phyloP scores from a whole-genome alignment of 2,113 vertebrate genomes.

The Greenwoodochromis staneri region DNA sequence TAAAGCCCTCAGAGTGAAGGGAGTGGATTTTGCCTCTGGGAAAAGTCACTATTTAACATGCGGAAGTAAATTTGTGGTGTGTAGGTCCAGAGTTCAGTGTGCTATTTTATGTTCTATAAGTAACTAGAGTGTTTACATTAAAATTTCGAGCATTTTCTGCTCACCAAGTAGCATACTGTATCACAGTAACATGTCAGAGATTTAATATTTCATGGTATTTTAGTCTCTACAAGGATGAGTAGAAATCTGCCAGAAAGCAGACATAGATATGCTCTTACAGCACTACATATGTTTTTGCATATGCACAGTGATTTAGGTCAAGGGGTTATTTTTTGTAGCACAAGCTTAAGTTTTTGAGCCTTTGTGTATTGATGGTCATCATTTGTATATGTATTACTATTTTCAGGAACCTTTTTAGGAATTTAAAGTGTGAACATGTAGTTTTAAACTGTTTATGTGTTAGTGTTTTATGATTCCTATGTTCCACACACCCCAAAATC shows the following conservation, averaged over 20 bases:
- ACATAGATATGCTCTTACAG: neutral
- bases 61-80: neutral
- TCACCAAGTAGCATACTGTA: neutral
- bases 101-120: neutral
- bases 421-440: neutral
- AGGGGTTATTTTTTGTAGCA: neutral
- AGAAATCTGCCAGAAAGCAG: neutral
- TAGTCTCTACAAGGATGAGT: constrained; percentile 1
- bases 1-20: constrained; percentile 12
- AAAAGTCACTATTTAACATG: neutral
- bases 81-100: neutral
- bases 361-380: neutral
- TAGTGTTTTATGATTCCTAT: neutral
- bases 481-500: neutral
- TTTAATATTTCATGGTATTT: constrained; percentile 37
- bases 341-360: neutral
- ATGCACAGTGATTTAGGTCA: neutral
- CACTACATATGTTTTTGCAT: neutral
- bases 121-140: neutral
- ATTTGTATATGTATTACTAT: neutral
- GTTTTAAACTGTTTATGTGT: neutral
- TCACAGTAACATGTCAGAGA: neutral
- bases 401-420: neutral
- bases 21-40: neutral
- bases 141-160: neutral